Conservation (phyloP, 2,888 invertebrate species). For the Limnephilus marmoratus region DNA sequence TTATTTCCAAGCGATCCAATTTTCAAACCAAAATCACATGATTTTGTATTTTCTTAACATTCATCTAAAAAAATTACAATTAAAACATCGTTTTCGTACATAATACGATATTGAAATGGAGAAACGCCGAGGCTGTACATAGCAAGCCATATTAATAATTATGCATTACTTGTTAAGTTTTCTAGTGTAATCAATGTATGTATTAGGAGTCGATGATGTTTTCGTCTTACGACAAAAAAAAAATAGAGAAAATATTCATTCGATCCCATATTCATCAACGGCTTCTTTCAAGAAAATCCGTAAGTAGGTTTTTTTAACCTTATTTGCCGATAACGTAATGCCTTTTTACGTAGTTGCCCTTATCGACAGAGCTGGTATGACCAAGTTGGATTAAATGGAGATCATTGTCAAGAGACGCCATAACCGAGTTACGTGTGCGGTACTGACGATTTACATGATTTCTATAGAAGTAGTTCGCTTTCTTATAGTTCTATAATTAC, state of each 20-base stretch:
- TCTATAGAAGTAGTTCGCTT: not conserved
- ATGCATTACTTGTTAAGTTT: not conserved
- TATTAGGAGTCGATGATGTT: not conserved
- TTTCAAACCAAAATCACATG: no score
- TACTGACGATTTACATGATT: not conserved
- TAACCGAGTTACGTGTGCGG: not conserved
- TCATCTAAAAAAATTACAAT: no score
- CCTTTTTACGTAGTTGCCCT: not conserved
- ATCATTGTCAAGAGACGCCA: not conserved
- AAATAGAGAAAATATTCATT: not conserved
- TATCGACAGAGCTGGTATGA: not conserved
- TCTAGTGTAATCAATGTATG: not conserved
- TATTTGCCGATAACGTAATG: not conserved
- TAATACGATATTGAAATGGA: not conserved
- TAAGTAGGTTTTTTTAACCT: not conserved
- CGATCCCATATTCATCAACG: not conserved
- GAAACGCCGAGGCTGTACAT: not conserved
- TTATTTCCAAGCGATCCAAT: no score
- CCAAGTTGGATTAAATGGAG: not conserved
- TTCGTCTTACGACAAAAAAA: not conserved
- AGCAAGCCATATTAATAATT: not conserved
- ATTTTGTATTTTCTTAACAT: no score
- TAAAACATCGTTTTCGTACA: no score
- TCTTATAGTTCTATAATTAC: not conserved
- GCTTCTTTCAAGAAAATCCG: not conserved